A percentile compares a stretch with the other conserved stretches of the same genome.
phyloP scores from a whole-genome alignment of 2,113 vertebrate species.

The Carettochelys insculpta region DNA sequence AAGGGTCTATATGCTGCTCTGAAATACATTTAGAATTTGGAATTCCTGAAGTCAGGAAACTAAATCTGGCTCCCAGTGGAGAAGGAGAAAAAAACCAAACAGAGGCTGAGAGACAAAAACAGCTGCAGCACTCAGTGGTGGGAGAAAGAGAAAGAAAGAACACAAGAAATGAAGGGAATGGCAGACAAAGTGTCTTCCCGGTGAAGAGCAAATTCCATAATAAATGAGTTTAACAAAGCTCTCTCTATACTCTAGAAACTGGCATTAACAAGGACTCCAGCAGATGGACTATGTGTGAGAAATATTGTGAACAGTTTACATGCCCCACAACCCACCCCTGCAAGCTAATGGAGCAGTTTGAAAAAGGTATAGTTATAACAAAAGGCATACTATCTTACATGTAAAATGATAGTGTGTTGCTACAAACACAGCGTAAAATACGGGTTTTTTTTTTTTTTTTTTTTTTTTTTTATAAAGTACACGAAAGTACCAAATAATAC shows the following conservation, averaged over 20 bases:
- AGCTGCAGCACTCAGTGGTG: background rate
- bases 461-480: too few species aligned
- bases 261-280: background rate
- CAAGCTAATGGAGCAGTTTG: background rate
- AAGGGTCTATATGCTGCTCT: background rate
- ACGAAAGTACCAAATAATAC: too few species aligned
- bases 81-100: background rate
- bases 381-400: background rate
- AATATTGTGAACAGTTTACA: background rate
- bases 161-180: background rate
- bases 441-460: too few species aligned
- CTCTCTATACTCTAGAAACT: background rate
- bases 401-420: background rate
- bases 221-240: background rate
- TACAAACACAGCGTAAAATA: background rate
- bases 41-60: background rate
- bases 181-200: background rate
- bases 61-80: background rate
- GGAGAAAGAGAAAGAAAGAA: background rate
- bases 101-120: background rate
- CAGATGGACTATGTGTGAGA: background rate
- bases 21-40: background rate
- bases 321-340: background rate
- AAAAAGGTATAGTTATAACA: background rate
- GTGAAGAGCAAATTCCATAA: background rate